Conservation (phyloP, 1,140 invertebrate species). For the Drosophila pseudoananassae region DNA sequence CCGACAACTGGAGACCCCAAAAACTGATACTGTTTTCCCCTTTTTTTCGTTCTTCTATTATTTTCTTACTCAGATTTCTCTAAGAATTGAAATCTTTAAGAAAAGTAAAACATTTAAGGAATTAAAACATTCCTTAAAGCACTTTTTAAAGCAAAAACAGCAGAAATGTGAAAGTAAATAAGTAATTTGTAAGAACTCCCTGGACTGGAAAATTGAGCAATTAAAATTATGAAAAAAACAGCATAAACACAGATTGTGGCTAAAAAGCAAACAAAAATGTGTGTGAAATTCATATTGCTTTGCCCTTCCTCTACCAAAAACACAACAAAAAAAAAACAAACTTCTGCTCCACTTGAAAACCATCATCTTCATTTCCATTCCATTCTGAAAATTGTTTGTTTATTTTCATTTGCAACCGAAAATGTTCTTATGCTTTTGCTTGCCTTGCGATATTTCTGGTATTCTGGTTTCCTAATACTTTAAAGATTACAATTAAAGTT, state of each 20-base stretch:
- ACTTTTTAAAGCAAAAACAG: neutral
- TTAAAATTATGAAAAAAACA: slow-evolving; percentile 38
- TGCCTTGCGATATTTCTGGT: slow-evolving; percentile 7
- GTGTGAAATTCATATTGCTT: slow-evolving; percentile 11
- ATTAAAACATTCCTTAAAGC: too few species aligned
- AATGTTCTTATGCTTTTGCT: neutral
- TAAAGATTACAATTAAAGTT: slow-evolving; percentile 1
- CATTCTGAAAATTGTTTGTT: slow-evolving; percentile 30
- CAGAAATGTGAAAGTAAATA: neutral
- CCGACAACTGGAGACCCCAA: neutral
- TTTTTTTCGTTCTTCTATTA: slow-evolving; percentile 11
- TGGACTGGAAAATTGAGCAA: slow-evolving; percentile 37
- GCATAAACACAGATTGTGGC: slow-evolving; percentile 11
- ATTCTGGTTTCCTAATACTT: slow-evolving; percentile 14
- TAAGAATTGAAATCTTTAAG: neutral
- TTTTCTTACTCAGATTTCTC: slow-evolving; percentile 22
- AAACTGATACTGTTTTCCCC: slow-evolving; percentile 32
- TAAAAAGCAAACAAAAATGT: slow-evolving; percentile 6
- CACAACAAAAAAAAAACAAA: neutral
- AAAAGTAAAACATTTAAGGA: neutral
- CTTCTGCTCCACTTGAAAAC: slow-evolving; percentile 15
- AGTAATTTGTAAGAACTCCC: neutral
- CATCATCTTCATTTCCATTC: slow-evolving; percentile 14
- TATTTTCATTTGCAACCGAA: slow-evolving; percentile 21
- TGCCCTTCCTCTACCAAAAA: slow-evolving; percentile 1